Evolutionary conservation across 2,888 invertebrate genomes (phyloP).

Genomic region (Caenorhabditis plicata): DNA sequence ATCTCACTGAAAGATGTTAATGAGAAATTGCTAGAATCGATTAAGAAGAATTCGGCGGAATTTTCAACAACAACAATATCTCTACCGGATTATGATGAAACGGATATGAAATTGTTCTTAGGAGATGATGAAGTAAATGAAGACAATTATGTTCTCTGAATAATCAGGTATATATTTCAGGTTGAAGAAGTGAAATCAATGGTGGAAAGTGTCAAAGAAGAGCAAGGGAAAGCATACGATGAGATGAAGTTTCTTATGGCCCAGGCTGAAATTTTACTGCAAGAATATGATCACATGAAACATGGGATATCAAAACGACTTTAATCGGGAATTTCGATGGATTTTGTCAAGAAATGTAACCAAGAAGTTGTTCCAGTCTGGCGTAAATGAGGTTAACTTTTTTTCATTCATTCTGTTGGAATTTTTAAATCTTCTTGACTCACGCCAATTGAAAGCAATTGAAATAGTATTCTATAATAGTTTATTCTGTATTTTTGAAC

Average conservation of each 20-base stretch:
- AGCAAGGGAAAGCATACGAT: too few relatives aligned
- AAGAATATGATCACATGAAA: slow-evolving; percentile 36
- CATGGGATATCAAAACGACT: slow-evolving; percentile 3
- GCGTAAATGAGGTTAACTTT: too few relatives aligned
- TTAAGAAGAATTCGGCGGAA: slow-evolving; percentile 21
- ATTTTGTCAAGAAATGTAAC: neutral
- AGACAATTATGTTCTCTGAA: too few relatives aligned
- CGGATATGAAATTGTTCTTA: slow-evolving; percentile 37
- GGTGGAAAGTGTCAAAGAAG: too few relatives aligned
- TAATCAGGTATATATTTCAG: slow-evolving; percentile 6
- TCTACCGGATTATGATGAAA: slow-evolving; percentile 33
- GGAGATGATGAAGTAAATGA: slow-evolving; percentile 29
- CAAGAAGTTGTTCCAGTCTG: neutral
- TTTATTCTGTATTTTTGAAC: too few relatives aligned
- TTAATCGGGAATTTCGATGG: neutral
- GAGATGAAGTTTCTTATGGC: slow-evolving; percentile 9
- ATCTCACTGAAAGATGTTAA: slow-evolving; percentile 8
- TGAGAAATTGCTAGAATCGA: slow-evolving; percentile 7
- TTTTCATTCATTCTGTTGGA: too few relatives aligned
- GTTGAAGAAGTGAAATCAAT: slow-evolving; percentile 8
- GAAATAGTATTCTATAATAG: too few relatives aligned
- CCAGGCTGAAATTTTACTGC: slow-evolving; percentile 33
- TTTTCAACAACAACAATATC: slow-evolving; percentile 30
- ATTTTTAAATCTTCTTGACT: too few relatives aligned
- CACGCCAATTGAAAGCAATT: too few relatives aligned